Conservation (phyloP, 1,140 invertebrate genomes). For the Drosophila arawakana region DNA sequence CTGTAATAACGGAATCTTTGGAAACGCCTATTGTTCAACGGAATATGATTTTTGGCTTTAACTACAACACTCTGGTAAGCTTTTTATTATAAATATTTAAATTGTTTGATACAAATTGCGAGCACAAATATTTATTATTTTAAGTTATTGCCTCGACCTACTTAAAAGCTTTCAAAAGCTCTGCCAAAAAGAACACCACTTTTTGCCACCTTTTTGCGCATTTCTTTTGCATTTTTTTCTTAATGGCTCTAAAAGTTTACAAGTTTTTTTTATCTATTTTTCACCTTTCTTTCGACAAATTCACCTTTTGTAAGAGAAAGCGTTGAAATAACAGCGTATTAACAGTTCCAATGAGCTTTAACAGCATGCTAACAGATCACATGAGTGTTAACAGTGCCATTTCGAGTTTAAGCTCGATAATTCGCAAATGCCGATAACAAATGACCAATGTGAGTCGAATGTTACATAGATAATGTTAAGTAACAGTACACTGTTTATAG, state of each 20-base stretch:
- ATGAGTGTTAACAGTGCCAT: slow-evolving; percentile 22
- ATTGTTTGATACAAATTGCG: slow-evolving; percentile 10
- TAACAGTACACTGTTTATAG: slow-evolving; percentile 36
- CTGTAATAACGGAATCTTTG: slow-evolving; percentile 1
- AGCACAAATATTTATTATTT: slow-evolving; percentile 14
- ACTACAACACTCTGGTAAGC: slow-evolving; percentile 43
- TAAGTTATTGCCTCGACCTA: background rate
- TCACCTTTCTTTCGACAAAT: background rate
- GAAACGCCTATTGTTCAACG: slow-evolving; percentile 25
- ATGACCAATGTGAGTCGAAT: slow-evolving; percentile 1
- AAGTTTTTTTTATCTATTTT: background rate
- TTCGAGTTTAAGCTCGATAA: slow-evolving; percentile 32
- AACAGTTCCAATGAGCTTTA: slow-evolving; percentile 16
- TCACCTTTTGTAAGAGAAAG: background rate
- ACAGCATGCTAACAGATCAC: slow-evolving; percentile 9
- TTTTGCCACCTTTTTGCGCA: slow-evolving; percentile 14
- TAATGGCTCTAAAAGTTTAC: background rate
- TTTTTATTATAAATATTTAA: background rate
- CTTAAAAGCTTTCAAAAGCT: slow-evolving; percentile 23
- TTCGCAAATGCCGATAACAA: slow-evolving; percentile 23
- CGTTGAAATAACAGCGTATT: slow-evolving; percentile 1
- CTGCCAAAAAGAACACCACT: slow-evolving; percentile 2
- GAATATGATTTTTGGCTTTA: slow-evolving; percentile 32
- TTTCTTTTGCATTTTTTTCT: background rate
- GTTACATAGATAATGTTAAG: slow-evolving; percentile 15